Evolutionary conservation across 2,888 invertebrate species (phyloP), one percentile per base, ranked within the genome.

Genomic region (Cancer borealis): DNA sequence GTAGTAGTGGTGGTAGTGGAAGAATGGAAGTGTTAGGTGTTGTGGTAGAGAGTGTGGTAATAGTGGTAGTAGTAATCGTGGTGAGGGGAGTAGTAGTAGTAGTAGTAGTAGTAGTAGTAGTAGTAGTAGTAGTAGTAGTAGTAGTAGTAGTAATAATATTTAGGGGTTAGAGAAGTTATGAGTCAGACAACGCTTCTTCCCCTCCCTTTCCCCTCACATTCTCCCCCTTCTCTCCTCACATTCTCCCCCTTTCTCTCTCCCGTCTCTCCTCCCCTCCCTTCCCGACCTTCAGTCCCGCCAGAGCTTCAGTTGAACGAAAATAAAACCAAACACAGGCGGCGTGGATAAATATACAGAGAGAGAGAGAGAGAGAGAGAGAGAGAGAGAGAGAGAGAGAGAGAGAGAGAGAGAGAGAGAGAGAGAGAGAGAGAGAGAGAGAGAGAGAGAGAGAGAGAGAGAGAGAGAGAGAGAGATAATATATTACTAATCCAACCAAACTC

Each of bases 321-420:
- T 26, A 79, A 79, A 79, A 30, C 26, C 30, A 79, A 79, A 79
- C 26, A 30, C 79, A 79, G 8, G 66, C 3, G n/a, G 21, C 6
- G 66, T 17, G 79, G 30, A 79, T 79, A 79, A 79, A 79, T 79
- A 79, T 79, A 79, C 79, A 79, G 26, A 79, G 17, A 49, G 89
- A 49, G 47, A 88, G 88, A 88, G 45, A 88, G 88, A 45, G 88
- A 89, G 88, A 89, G 46, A 89, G 88, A 89, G 88, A 88, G 88
- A 88, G 88, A 88, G 88, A 46, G 88, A 89, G 88, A 89, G 46
- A 89, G 88, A 46, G 88, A 89, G 88, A 88, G 88, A 46, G 88
- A 89, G 88, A 89, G 46, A 89, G 88, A 46, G 88, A 88, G 88
- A 26, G n/a, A 26, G 45, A 12, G 10, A 89, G 88, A 39, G 88